Evolutionary conservation across 2,113 vertebrate species (phyloP), one percentile per base, ranked within the genome.

Genomic region (Oenanthe melanoleuca): DNA sequence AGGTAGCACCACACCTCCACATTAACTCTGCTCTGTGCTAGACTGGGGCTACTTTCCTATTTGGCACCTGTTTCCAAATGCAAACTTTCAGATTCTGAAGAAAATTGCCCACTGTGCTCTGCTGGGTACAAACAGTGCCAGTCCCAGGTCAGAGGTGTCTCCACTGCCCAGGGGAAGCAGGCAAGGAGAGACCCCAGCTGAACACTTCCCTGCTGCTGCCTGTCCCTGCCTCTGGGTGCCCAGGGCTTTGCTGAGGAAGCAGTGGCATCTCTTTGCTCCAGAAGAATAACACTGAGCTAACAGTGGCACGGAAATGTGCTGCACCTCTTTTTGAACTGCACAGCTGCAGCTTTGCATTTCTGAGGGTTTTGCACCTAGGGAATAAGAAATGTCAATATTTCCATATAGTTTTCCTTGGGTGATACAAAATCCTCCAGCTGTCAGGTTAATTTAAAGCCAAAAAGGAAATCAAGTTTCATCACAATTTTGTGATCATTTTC

Each of bases 311-410:
- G 65, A 83, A 83, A 72, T 50, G 23, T 0, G 4, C 73, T 87
- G 65, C 61, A 74, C 9, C 56, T 66, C 72, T 34, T 63, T 82
- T 57, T 59, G 29, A 84, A 66, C 44, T 64, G 64, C 60, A 73
- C 83, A 84, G 60, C 60, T 84, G 65, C 64, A 70, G 47, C 73
- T 91, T 33, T 81, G 72, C 56, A 24, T 81, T 89, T 89, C 40
- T 74, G 78, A 86, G 91, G 44, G 38, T 74, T 92, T 78, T 33
- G 61, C 49, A 86, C 47, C 44, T 38, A 47, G 47, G 73, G 61
- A 92, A 86, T 70, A 25, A 80, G 77, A 95, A 95, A 91, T 79
- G 87, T 86, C 89, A 73, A 2, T 80, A 78, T 86, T 94, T 84
- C 69, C 87, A 56, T 86, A 63, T 29, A 66, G 56, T 71, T 88